Base-by-base conservation (phyloP, 35 echinoderm and acorn worm genomes). In the Nesometra sesokonis region DNA sequence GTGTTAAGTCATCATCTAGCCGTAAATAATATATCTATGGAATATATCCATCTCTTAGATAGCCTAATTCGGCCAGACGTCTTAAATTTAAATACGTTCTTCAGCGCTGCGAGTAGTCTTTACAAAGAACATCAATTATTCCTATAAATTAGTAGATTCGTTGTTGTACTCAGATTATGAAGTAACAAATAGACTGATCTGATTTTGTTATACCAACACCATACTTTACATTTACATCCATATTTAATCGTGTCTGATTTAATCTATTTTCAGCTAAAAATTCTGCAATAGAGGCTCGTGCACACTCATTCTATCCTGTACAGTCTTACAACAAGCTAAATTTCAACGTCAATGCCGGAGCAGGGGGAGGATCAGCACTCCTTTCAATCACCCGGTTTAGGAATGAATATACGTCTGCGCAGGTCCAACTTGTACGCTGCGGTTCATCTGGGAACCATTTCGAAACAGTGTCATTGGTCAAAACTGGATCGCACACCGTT, bases 281-380 rank as follows among this genome's bases (percentile, higher is more conserved):
- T 81, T 57, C 93, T 82, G 90, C 90, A 30, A 36, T 92, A 32
- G 90, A 91, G 79, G 93, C 77, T 3, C 86, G 37, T 19, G 83
- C 89, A 34, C 19, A 29, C 15, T 85, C 83, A 34, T 83, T 35
- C 17, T 88, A 90, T 30, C 93, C 93, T 1, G 57, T 91, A 32
- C 86, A 83, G 27, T 38, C 86, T 0, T 85, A 81, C 33, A 87
- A 86, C 35, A 84, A 91, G 30, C 78, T 90, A 13, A 78, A 88
- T 35, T 91, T 91, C 34, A 95, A 86, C 46, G 90, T 95, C 29
- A 95, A 95, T 83, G 93, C 84, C 8, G 84, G 80, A 23, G 78
- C 91, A 78, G 93, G 93, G 8, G 93, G 93, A n/a, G 93, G 93
- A 32, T 89, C 89, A 17, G 93, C 93, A 31, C 84, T 91, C 7